Evolutionary conservation across 2,113 vertebrate species (phyloP), one percentile per base, ranked within the genome.

Genomic region (Cervus canadensis): DNA sequence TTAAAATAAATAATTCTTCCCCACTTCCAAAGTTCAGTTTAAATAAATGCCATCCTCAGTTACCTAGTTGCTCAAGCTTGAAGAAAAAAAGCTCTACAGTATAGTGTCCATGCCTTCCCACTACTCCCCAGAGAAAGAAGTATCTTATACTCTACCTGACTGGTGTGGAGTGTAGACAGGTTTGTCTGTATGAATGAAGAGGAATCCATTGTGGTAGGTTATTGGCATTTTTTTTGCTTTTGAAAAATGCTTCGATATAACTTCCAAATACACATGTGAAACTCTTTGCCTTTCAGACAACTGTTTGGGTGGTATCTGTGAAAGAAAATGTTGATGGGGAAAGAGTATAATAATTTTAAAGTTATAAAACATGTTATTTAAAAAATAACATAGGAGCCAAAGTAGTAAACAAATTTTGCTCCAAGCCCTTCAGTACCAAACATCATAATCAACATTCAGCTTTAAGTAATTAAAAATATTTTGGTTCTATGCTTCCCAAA

Each of bases 141-240:
- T 25, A 43, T 84, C 3, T 56, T 28, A 62, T 19, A 96, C 33
- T 94, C 90, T 98, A 99, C 99, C 99, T 95, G 98, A 98, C 95
- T 99, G 99, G 36, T 99, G 98, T 0, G 99, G 99, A 26, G 99
- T 99, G 96, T 99, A 99, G 89, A 99, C 25, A 11, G 99, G 99
- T 96, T 99, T 99, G 98, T 99, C 99, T 0, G 99, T 99, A 76
- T 99, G 99, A 96, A 99, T 97, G 92, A 99, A 99, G 94, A 99
- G 98, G 98, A 99, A 99, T 12, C 99, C 99, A 87, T 99, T 99
- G 40, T 99, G 78, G 56, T 99, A 99, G 33, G 98, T 99, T 91
- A 99, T 64, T 1, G 99, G 98, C 0, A 99, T 94, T 57, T 97
- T 98, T 98, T 99, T 97, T 7, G 98, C 95, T 82, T 97, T 96